Conservation (phyloP, 2,888 invertebrate genomes). For the Drosophila cyrtoloma region DNA sequence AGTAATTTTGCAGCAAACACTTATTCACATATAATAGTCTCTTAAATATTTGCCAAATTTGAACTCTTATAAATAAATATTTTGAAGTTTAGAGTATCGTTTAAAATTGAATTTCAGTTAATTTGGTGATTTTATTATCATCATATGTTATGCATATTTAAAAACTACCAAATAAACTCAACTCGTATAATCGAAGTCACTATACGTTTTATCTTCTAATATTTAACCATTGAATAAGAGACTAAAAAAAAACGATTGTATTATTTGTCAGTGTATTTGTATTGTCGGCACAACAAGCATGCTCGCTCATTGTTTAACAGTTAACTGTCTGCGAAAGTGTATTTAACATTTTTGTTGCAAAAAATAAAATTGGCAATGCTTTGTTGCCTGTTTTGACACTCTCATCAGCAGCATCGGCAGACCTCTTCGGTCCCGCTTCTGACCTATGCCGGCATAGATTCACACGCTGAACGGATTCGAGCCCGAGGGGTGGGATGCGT, state of each 20-base stretch:
- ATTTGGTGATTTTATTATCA: not conserved
- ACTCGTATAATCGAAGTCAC: not conserved
- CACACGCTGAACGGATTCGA: slow-evolving; percentile 70
- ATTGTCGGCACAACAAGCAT: not conserved
- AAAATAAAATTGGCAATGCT: slow-evolving; percentile 28
- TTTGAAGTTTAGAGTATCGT: not conserved
- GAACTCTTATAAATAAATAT: not conserved
- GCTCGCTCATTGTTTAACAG: slow-evolving; percentile 6
- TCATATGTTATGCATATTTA: not conserved
- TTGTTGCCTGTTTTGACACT: slow-evolving; percentile 48
- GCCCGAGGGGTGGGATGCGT: slow-evolving; percentile 59
- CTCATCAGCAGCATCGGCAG: slow-evolving; percentile 8
- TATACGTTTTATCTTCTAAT: rapidly evolving
- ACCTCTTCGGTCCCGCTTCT: slow-evolving; percentile 57
- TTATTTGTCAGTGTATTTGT: slow-evolving; percentile 6
- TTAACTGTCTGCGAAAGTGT: slow-evolving; percentile 25
- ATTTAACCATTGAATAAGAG: not conserved
- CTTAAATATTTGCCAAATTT: not conserved
- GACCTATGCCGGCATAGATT: slow-evolving; percentile 77
- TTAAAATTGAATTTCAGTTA: not conserved
- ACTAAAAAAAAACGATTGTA: not conserved
- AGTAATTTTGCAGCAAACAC: not conserved
- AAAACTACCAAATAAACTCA: not conserved
- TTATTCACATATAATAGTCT: not conserved
- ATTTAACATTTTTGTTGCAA: slow-evolving; percentile 23